Percentiles rank a stretch among this genome's conserved stretches.
These are phyloP conservation scores for Brachyhypopomus gauderio DNA, from an alignment of 2,113 vertebrate species.

Conservation along the genomic window DNA sequence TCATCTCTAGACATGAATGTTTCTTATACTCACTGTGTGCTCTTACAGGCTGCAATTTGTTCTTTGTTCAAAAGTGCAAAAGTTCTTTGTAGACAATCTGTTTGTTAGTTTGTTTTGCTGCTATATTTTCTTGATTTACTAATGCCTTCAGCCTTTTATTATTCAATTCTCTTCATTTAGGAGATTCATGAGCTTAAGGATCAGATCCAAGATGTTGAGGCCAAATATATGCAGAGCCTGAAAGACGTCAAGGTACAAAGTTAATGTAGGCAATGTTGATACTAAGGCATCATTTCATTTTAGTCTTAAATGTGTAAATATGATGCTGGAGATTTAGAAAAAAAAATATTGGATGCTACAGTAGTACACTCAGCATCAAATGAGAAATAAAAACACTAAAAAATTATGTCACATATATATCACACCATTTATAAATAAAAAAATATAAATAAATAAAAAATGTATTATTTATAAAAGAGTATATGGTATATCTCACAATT, in stretches of 20 bases:
- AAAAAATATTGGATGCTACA: no score
- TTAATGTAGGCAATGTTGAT: conserved; percentile 1
- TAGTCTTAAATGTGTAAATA: no score
- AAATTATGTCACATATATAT: no score
- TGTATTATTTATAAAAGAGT: no score
- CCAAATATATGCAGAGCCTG: conserved; percentile 90
- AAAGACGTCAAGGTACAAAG: conserved; percentile 90
- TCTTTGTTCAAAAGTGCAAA: no score
- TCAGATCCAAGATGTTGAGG: conserved; percentile 96
- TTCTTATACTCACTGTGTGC: background rate
- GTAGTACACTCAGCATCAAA: no score
- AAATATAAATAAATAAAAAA: no score
- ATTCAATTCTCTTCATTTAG: conserved; percentile 68
- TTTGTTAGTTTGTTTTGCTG: background rate
- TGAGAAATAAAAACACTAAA: no score
- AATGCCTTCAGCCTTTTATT: conserved; percentile 7
- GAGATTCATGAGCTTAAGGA: conserved; percentile 96
- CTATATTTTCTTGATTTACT: background rate
- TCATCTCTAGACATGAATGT: no score
- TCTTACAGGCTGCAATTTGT: background rate
- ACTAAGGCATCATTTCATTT: background rate
- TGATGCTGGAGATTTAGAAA: no score
- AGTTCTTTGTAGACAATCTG: background rate
- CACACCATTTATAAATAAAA: no score
- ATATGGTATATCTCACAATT: no score